Evolutionary conservation across 1,140 invertebrate species (phyloP).

Genomic region (Dysdera silvatica): DNA sequence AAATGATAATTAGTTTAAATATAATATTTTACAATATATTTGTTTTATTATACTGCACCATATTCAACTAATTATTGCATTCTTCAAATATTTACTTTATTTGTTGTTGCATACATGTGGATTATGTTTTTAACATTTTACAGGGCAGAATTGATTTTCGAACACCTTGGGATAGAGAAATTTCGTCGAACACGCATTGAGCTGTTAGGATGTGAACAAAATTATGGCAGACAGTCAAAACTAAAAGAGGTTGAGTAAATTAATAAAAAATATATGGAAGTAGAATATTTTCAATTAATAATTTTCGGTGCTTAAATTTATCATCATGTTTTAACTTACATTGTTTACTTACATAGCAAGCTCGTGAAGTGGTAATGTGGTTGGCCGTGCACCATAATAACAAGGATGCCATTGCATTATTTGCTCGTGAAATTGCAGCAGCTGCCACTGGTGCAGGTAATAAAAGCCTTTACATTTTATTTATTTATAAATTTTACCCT

Average conservation of each 20-base stretch:
- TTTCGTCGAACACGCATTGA: constrained; percentile 46
- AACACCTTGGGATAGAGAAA: constrained; percentile 42
- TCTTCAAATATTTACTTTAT: too few relatives aligned
- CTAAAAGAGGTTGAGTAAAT: too few relatives aligned
- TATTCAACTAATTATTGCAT: too few relatives aligned
- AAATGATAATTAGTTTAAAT: neutral
- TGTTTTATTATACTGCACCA: too few relatives aligned
- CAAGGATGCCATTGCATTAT: constrained; percentile 48
- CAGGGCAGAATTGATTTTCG: constrained; percentile 42
- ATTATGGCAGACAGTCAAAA: constrained; percentile 43
- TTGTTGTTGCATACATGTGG: too few relatives aligned
- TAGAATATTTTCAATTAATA: too few relatives aligned
- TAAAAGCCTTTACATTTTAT: neutral
- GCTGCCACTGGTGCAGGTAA: constrained; percentile 52
- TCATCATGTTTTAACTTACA: neutral
- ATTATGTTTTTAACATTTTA: too few relatives aligned
- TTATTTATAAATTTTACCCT: too few relatives aligned
- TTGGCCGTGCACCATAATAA: constrained; percentile 48
- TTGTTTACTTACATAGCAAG: constrained; percentile 28
- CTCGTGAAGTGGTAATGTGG: constrained; percentile 48
- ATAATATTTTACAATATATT: neutral
- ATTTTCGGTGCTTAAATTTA: neutral
- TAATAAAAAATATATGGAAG: too few relatives aligned
- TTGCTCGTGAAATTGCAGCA: constrained; percentile 49
- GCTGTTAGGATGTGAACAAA: constrained; percentile 47